Conservation (phyloP, 1,140 invertebrate species). For the Melanaphis sacchari region DNA sequence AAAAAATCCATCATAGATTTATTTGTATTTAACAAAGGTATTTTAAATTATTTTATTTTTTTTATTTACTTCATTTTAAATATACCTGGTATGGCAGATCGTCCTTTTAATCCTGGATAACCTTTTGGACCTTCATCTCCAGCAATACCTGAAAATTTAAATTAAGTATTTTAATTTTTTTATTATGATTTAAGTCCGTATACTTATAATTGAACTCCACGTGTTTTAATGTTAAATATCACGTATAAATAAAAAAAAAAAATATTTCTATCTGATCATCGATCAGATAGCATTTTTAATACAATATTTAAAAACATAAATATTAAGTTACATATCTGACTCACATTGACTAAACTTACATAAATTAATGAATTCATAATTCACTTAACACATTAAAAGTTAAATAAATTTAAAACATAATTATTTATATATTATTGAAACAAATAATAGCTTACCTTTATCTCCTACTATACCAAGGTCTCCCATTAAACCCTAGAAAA, state of each 20-base stretch:
- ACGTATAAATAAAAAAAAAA: neutral
- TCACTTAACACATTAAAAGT: neutral
- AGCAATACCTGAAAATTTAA: neutral
- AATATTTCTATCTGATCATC: neutral
- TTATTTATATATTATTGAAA: neutral
- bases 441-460: constrained; percentile 65
- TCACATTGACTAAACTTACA: neutral
- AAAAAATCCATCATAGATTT: neutral
- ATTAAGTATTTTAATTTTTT: neutral
- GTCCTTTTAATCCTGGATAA: constrained; percentile 70
- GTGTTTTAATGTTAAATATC: neutral
- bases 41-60: neutral
- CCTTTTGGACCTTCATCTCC: constrained; percentile 58
- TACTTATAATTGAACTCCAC: neutral
- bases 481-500: constrained; percentile 57
- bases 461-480: constrained; percentile 71
- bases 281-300: neutral
- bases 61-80: neutral
- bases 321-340: neutral
- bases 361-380: neutral
- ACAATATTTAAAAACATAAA: neutral
- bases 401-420: neutral
- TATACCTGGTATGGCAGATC: constrained; percentile 65
- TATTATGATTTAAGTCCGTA: neutral
- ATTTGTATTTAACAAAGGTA: neutral